phyloP scores from a whole-genome alignment of 2,888 invertebrate species.

The Platycheirus albimanus region DNA sequence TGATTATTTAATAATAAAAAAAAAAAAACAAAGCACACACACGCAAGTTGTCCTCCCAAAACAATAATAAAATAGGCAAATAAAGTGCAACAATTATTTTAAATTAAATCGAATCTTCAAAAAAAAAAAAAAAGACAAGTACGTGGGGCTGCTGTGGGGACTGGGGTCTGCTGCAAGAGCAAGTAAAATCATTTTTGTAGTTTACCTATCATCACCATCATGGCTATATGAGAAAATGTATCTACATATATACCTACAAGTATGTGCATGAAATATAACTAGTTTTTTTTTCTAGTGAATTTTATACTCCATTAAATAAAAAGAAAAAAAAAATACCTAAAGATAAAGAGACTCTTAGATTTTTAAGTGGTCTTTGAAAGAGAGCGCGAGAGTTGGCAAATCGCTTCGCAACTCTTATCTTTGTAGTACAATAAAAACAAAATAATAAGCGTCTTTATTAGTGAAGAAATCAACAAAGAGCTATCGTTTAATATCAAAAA shows the following conservation, averaged over 20 bases:
- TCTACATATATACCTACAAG: neutral
- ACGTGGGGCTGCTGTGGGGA: neutral
- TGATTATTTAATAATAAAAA: no score
- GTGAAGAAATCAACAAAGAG: neutral
- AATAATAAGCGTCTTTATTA: no score
- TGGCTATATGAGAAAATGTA: slow-evolving; percentile 12
- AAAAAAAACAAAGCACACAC: no score
- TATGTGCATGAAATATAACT: slow-evolving; percentile 28
- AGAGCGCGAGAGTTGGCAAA: no score
- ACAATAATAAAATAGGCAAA: neutral
- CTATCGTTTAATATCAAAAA: neutral
- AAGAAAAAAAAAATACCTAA: neutral
- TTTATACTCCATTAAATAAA: slow-evolving; percentile 19
- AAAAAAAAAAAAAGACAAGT: neutral
- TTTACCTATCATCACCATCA: slow-evolving; percentile 49
- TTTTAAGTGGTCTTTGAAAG: no score
- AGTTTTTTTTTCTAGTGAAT: slow-evolving; percentile 9
- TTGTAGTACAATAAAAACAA: no score
- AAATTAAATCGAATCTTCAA: no score
- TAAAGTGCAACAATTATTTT: neutral
- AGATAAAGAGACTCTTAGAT: neutral
- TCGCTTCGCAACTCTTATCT: no score
- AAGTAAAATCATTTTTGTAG: slow-evolving; percentile 63
- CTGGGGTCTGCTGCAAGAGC: no score
- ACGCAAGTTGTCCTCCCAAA: neutral